phyloP scores from a whole-genome alignment of 1,140 invertebrate species.

The Caerostris extrusa region DNA sequence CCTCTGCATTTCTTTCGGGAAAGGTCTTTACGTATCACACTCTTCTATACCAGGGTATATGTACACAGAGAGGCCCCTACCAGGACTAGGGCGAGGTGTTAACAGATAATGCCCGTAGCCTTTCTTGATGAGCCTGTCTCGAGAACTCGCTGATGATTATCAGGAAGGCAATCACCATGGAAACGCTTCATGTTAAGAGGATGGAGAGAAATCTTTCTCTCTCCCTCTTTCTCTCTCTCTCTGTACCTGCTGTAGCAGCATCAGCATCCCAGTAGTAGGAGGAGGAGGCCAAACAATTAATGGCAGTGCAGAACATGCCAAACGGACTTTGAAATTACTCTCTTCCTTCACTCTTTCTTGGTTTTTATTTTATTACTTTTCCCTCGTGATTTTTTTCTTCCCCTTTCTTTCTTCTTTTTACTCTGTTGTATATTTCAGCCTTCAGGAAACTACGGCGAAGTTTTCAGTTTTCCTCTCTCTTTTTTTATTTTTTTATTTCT shows the following conservation, averaged over 20 bases:
- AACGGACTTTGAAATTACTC: slow-evolving; percentile 76
- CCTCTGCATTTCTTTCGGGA: background rate
- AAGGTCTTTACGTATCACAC: background rate
- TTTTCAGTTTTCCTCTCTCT: slow-evolving; percentile 13
- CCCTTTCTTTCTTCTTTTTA: background rate
- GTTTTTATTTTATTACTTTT: slow-evolving; percentile 72
- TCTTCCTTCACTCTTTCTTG: slow-evolving; percentile 40
- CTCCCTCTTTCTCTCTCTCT: background rate
- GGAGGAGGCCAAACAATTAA: slow-evolving; percentile 70
- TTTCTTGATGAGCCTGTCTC: slow-evolving; percentile 72
- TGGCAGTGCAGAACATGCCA: slow-evolving; percentile 69
- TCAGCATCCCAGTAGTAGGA: background rate
- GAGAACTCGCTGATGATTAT: slow-evolving; percentile 67
- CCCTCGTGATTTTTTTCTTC: background rate
- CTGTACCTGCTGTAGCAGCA: background rate
- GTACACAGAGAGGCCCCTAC: background rate
- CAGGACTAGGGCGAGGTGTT: slow-evolving; percentile 26
- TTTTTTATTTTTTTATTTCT: background rate
- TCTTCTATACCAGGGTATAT: background rate
- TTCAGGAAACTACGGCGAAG: slow-evolving; percentile 38
- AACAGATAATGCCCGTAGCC: slow-evolving; percentile 73
- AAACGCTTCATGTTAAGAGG: slow-evolving; percentile 71
- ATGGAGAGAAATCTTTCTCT: slow-evolving; percentile 57
- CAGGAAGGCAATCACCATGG: slow-evolving; percentile 74
- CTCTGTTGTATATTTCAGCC: slow-evolving; percentile 52